Base-by-base conservation (phyloP, 2,888 invertebrate genomes). In the Cataglyphis livida region DNA sequence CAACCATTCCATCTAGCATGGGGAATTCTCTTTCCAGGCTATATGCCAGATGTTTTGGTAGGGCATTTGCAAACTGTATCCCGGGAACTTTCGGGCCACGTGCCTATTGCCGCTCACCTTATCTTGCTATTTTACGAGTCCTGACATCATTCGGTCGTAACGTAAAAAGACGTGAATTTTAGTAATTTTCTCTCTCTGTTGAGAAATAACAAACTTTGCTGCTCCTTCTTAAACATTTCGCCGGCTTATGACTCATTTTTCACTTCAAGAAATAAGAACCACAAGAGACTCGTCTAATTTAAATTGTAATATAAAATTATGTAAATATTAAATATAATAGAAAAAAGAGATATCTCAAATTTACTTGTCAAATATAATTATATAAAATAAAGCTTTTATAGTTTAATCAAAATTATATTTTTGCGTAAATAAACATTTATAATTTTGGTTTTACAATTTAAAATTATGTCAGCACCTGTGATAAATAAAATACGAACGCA, bases 61-160 rank as follows among this genome's bases (percentile, higher is more conserved):
- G 82, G 28, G 62, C 81, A 83, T 86, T 88, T 84, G 83, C 85
- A 82, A 88, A 85, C 83, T 61, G 78, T 78, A 75, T 83, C 38
- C 51, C 73, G 59, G 81, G 66, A 65, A 86, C 86, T 86, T 88
- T 86, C 86, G 32, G 21, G 6, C 78, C 51, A 70, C 75, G 81
- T 62, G 74, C 68, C 78, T 83, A 81, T 84, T 59, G 73, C 76
- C 61, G 57, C 38, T 68, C 51, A 68, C 44, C 57, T 59, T 59
- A 70, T 59, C 71, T 70, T 21, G 71, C 59, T 18, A 59, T 59
- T 79, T 78, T 78, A 78, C 44, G 68, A 68, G 32, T 59, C 44
- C 35, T 6, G 59, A 21, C 32, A 57, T 59, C 68, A 71, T 59
- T 79, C 59, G 32, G 12, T 12, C 9, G 32, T 25, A 44, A 28